Percentiles rank a stretch among this genome's conserved stretches.
phyloP scores from a whole-genome alignment of 2,888 invertebrate genomes.

The Caradrina kadenii region DNA sequence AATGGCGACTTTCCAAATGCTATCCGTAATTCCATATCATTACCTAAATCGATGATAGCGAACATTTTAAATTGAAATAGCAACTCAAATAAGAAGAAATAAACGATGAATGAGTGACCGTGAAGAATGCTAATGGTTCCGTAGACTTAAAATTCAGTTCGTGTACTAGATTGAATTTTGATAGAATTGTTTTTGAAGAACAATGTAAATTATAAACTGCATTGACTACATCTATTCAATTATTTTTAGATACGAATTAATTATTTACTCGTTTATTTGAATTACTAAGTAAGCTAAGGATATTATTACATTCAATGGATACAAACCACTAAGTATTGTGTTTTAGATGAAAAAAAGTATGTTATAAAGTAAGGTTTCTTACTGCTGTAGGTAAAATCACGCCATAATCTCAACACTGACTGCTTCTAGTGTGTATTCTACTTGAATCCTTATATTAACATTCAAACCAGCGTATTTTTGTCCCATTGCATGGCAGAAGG shows the following conservation, averaged over 20 bases:
- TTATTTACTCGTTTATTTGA: constrained; percentile 2
- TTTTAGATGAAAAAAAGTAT: too few relatives aligned
- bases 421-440: too few relatives aligned
- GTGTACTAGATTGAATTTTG: constrained; percentile 47
- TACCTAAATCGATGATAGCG: constrained; percentile 55
- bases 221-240: constrained; percentile 54
- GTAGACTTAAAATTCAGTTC: constrained; percentile 38
- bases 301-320: not conserved
- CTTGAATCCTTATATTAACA: too few relatives aligned
- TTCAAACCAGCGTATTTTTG: too few relatives aligned
- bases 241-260: constrained; percentile 27
- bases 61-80: constrained; percentile 49
- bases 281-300: not conserved
- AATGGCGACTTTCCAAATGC: constrained; percentile 57
- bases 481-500: too few relatives aligned
- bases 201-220: constrained; percentile 55
- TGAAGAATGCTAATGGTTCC: constrained; percentile 32
- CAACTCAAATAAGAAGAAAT: constrained; percentile 38
- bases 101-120: constrained; percentile 22
- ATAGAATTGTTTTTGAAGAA: constrained; percentile 49
- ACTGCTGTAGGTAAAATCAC: too few relatives aligned
- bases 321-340: too few relatives aligned
- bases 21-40: constrained; percentile 58
- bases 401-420: too few relatives aligned
- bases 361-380: too few relatives aligned